Conservation (phyloP, 2,888 invertebrate species). For the Idaea straminata region DNA sequence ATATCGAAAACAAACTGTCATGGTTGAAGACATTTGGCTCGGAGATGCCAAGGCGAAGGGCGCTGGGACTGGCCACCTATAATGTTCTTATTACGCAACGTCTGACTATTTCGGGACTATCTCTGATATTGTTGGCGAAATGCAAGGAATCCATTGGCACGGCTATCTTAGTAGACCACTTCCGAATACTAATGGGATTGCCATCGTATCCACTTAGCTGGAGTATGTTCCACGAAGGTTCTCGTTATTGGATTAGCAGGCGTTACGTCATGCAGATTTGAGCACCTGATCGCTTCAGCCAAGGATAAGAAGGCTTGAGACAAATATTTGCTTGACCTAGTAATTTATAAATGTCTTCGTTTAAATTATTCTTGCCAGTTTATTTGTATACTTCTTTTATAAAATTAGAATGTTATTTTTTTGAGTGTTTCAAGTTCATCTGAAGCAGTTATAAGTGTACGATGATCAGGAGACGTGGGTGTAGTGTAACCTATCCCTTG, state of each 20-base stretch:
- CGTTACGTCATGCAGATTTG: conserved; percentile 26
- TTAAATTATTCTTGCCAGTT: not conserved
- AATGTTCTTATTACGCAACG: conserved; percentile 23
- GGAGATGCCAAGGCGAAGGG: conserved; percentile 47
- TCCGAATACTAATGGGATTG: conserved; percentile 33
- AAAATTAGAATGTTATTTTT: conserved; percentile 3
- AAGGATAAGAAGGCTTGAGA: conserved; percentile 21
- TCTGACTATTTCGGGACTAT: conserved; percentile 27
- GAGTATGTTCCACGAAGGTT: conserved; percentile 20
- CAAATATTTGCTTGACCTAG: conserved; percentile 14
- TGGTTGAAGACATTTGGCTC: conserved; percentile 48
- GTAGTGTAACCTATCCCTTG: conserved; percentile 27
- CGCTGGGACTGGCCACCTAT: conserved; percentile 37
- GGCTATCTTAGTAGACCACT: conserved; percentile 28
- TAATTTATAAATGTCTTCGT: conserved; percentile 1
- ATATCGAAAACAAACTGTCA: conserved; percentile 26
- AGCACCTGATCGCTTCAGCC: conserved; percentile 24
- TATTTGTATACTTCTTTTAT: conserved; percentile 4
- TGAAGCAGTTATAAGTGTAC: not conserved
- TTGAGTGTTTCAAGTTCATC: conserved; percentile 3
- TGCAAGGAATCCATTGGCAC: conserved; percentile 30
- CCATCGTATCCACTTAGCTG: conserved; percentile 28
- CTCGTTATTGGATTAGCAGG: conserved; percentile 29
- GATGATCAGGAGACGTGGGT: conserved; percentile 18
- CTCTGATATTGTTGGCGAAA: conserved; percentile 27